Evolutionary conservation across 2,888 invertebrate genomes (phyloP), one percentile per base, ranked within the genome.

Genomic region (Polyommatus icarus): DNA sequence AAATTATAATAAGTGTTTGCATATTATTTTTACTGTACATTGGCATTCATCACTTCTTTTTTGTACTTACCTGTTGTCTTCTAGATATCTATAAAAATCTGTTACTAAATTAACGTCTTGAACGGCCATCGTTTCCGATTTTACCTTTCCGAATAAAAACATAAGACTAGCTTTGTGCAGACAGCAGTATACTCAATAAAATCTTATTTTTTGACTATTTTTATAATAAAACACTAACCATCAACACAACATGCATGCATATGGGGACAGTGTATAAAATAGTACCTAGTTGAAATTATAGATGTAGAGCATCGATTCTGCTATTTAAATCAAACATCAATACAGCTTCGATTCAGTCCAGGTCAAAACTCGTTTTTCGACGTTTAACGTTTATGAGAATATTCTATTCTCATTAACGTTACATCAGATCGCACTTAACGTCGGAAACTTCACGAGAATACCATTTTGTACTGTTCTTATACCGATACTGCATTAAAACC

Each of bases 181-280:
- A 18, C 54, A 54, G 24, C 61, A 24, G 61, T 61, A 61, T 61
- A 24, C 24, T 61, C 24, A 24, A 24, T 24, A 20, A 10, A 61
- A 61, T 20, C 3, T 61, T 24, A 24, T 24, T 61, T 61, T 61
- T 61, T 61, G 61, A 24, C 24, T 61, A 61, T 61, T 61, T 61
- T 61, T 61, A 24, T 61, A 24, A 24, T n/a, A 61, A 61, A 61
- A 12, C 61, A 61, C 24, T 61, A 24, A 61, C 4, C 29, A 67
- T 32, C 29, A 67, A 29, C 29, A 67, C 67, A 67, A 32, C 29
- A 29, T 67, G 20, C 61, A 72, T 40, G 40, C 36, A n/a, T 72
- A 54, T 46, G 54, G 72, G 36, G 71, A 71, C 71, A 72, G 67
- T 29, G 29, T 67, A 67, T 67, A 67, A 67, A 72, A 32, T 72